Base-by-base conservation (phyloP, 1,140 invertebrate species). In the Thaumetopoea pityocampa region DNA sequence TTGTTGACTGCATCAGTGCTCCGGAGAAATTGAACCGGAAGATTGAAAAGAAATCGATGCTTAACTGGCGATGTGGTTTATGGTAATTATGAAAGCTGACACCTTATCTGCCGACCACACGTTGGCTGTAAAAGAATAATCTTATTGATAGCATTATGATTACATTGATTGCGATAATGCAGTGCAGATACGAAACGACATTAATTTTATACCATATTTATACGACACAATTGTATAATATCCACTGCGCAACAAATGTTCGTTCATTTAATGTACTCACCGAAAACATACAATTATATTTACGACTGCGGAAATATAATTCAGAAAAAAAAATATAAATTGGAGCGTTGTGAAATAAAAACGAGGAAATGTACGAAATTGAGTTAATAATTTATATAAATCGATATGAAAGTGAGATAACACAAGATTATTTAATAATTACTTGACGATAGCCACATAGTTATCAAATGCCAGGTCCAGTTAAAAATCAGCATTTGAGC, bases 21-120 rank as follows among this genome's bases (percentile, higher is more conserved):
- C 36, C 34, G 58, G 67, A 53, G 61, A 73, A 73, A 71, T 52
- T 60, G 45, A 57, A 69, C 60, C 65, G 67, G 68, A 72, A 55
- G 58, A 56, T 56, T 37, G 53, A 54, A 54, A 62, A 49, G 58
- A 61, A 65, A 65, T 65, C 51, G 57, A 54, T 52, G 23, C 30
- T 14, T 35, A 42, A 19, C 35, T 46, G 28, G 45, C 24, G 27
- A 55, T 63, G 52, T 42, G 40, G 54, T 54, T 38, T 35, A 38
- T 28, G 38, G 20, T 44, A 52, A 46, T 53, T 59, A 50, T 26
- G 38, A 40, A 47, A 53, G 43, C 40, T 45, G 33, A 46, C 20
- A 29, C 47, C 36, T 42, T 47, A 42, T 52, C 27, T 12, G 20
- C 20, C 27, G 30, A 36, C 24, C 30, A 46, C 22, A 51, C 19